Percentiles rank a stretch among this genome's conserved stretches.
Evolutionary conservation across 2,113 vertebrate species (phyloP).

Genomic region (Guaruba guarouba): DNA sequence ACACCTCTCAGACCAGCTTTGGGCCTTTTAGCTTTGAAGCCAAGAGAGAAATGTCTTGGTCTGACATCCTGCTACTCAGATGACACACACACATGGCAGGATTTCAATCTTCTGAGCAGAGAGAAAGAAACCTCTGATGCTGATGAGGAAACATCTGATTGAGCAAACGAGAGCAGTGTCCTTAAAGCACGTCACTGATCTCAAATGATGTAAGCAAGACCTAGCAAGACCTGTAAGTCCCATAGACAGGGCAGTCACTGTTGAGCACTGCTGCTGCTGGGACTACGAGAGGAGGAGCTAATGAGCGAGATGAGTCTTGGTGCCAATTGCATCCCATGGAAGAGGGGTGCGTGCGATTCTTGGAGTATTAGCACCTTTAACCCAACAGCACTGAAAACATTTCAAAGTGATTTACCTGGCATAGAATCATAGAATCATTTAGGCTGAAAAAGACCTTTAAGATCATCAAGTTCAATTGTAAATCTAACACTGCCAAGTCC

Average conservation of each 20-base stretch:
- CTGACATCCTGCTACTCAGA: background rate
- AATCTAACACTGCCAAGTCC: background rate
- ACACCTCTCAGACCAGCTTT: background rate
- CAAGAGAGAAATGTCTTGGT: background rate
- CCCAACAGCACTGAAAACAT: background rate
- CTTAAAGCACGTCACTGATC: conserved; percentile 30
- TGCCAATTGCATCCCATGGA: background rate
- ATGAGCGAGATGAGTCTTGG: background rate
- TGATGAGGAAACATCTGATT: background rate
- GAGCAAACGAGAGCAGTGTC: conserved; percentile 27
- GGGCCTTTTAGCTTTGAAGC: background rate
- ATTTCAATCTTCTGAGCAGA: background rate
- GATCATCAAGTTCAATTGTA: background rate
- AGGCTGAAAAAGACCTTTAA: background rate
- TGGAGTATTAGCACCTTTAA: background rate
- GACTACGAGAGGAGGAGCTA: background rate
- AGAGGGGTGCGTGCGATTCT: background rate
- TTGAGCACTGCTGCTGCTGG: background rate
- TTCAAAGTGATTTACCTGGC: background rate
- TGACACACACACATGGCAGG: background rate
- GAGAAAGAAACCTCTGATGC: background rate
- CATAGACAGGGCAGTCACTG: background rate
- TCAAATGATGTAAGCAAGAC: conserved; percentile 3
- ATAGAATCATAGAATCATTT: background rate
- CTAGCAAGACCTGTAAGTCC: background rate